A percentile compares a stretch with the other conserved stretches of the same genome.
These are phyloP conservation scores for Vultur gryphus DNA, from an alignment of 2,797 vertebrate species.

Conservation along the genomic window DNA sequence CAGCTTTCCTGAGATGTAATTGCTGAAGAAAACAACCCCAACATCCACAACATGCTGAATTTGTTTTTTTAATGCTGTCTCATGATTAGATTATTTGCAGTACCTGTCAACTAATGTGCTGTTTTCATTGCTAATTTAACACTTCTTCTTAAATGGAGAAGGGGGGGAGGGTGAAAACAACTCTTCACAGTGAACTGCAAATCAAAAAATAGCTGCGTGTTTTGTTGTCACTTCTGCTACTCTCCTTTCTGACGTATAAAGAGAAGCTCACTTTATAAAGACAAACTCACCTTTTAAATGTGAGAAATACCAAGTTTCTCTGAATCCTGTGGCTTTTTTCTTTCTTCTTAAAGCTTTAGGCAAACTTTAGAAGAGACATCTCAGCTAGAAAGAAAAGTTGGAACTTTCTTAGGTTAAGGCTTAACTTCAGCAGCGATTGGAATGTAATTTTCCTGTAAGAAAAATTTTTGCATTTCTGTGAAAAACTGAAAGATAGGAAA, in stretches of 20 bases:
- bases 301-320: background rate
- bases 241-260: background rate
- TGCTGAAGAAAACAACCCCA: constrained; percentile 19
- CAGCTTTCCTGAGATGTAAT: background rate
- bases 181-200: constrained; percentile 1
- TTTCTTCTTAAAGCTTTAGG: background rate
- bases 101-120: constrained; percentile 49
- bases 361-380: background rate
- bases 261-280: background rate
- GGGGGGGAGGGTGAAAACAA: constrained; percentile 21
- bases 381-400: background rate
- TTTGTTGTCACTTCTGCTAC: constrained; percentile 29
- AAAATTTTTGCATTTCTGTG: background rate
- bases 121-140: constrained; percentile 53
- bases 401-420: background rate
- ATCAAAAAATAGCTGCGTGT: constrained; percentile 45
- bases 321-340: background rate
- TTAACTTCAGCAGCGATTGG: background rate
- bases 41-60: constrained; percentile 1
- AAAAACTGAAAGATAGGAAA: background rate
- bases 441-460: background rate
- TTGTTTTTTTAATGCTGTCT: constrained; percentile 31
- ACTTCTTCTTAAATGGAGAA: constrained; percentile 29
- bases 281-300: constrained; percentile 11
- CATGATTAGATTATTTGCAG: constrained; percentile 53